Evolutionary conservation across 2,888 invertebrate species (phyloP).

Genomic region (Stenoptilia bipunctidactyla): DNA sequence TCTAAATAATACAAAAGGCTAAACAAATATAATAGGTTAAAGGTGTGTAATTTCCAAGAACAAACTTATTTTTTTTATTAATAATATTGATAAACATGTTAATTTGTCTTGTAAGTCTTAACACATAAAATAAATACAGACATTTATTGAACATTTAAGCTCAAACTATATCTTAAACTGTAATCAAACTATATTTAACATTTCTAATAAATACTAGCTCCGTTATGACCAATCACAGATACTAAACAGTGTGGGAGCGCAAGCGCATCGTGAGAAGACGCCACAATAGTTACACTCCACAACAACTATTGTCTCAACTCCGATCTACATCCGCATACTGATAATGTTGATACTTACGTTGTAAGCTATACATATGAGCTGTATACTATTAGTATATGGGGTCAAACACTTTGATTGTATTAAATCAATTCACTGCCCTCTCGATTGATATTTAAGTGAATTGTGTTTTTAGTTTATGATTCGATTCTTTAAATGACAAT

Average conservation of each 20-base stretch:
- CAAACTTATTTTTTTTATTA: too few species aligned
- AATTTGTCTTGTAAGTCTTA: too few species aligned
- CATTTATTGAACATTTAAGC: too few species aligned
- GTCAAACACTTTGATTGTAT: slow-evolving; percentile 29
- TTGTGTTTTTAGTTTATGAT: slow-evolving; percentile 6
- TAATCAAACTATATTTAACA: background rate
- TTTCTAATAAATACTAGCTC: slow-evolving; percentile 22
- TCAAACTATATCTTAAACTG: too few species aligned
- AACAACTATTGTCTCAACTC: background rate
- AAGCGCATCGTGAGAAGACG: slow-evolving; percentile 47
- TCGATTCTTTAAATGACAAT: too few species aligned
- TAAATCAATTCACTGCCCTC: slow-evolving; percentile 22
- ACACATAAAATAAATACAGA: too few species aligned
- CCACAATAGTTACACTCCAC: slow-evolving; percentile 1
- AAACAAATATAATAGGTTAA: too few species aligned
- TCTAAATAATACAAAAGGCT: too few species aligned
- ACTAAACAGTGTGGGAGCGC: slow-evolving; percentile 47
- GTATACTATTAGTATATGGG: background rate
- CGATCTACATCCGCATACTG: too few species aligned
- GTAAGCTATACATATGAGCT: background rate
- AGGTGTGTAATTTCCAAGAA: too few species aligned
- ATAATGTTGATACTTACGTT: background rate
- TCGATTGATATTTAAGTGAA: slow-evolving; percentile 14
- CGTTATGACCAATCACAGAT: slow-evolving; percentile 56
- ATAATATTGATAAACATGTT: too few species aligned